Evolutionary conservation across 2,113 vertebrate species (phyloP).

Genomic region (Callocephalon fimbriatum): DNA sequence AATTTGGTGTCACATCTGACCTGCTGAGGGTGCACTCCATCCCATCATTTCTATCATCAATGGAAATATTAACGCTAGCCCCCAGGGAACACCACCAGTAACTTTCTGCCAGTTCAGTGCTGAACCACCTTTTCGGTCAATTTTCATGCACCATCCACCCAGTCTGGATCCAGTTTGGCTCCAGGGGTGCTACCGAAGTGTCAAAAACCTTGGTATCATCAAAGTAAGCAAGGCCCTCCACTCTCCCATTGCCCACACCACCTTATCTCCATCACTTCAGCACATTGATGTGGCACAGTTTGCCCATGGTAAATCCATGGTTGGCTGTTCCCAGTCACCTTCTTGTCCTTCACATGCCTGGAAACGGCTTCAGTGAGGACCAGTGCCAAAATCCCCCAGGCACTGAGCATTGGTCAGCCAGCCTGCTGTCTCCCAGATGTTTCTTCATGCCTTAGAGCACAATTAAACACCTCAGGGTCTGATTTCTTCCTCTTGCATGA

Average conservation of each 20-base stretch:
- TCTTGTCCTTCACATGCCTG: not conserved
- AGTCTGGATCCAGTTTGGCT: not conserved
- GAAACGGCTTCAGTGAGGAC: not conserved
- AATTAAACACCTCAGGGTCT: not conserved
- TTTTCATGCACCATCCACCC: not conserved
- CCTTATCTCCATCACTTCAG: not conserved
- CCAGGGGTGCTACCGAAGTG: not conserved
- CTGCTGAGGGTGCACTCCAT: not conserved
- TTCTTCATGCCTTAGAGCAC: not conserved
- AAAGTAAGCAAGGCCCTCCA: not conserved
- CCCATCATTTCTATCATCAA: not conserved
- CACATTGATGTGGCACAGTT: not conserved
- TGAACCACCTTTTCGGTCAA: not conserved
- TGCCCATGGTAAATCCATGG: not conserved
- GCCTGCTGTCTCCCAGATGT: not conserved
- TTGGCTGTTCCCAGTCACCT: not conserved
- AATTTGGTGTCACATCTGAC: not conserved
- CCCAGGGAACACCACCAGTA: not conserved
- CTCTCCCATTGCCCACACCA: not conserved
- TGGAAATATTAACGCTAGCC: not conserved
- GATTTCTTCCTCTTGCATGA: not conserved
- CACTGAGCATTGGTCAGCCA: not conserved
- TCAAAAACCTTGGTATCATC: not conserved
- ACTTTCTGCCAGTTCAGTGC: not conserved
- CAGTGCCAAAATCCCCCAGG: not conserved